Conservation (phyloP, 2,113 vertebrate genomes). For the Indicator maculatus region DNA sequence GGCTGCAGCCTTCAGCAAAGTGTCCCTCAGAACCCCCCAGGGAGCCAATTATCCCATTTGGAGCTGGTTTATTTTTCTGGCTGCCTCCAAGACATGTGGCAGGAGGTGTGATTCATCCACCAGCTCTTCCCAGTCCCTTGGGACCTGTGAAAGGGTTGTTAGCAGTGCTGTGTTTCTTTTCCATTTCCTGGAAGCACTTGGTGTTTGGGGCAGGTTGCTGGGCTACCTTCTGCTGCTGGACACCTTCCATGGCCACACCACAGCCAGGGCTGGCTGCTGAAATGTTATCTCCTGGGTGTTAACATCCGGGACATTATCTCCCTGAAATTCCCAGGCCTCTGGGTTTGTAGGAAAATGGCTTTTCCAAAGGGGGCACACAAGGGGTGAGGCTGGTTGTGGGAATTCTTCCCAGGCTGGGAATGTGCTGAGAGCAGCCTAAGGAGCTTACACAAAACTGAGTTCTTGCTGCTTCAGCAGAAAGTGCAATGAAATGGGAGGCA, state of each 20-base stretch:
- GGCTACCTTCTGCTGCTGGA: neutral
- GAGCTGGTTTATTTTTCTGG: neutral
- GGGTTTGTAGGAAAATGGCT: neutral
- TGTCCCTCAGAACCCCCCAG: accelerated
- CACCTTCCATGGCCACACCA: neutral
- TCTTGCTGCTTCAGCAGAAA: neutral
- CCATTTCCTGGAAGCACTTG: neutral
- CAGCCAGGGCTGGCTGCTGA: neutral
- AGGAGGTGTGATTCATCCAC: neutral
- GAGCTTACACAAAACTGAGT: neutral
- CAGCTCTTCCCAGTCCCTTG: neutral
- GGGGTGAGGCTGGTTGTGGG: neutral
- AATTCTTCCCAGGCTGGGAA: neutral
- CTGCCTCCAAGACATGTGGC: constrained; percentile 2
- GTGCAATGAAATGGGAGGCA: neutral
- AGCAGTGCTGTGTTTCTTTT: neutral
- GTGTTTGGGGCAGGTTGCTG: constrained; percentile 18
- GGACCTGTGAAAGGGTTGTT: neutral
- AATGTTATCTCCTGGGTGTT: neutral
- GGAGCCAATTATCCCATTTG: neutral
- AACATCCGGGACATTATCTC: accelerated
- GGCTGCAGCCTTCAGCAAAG: neutral
- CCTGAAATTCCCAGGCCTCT: neutral
- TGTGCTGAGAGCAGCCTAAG: neutral
- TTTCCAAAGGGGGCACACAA: neutral